Evolutionary conservation across 2,797 vertebrate genomes (phyloP).

Genomic region (Numenius phaeopus): DNA sequence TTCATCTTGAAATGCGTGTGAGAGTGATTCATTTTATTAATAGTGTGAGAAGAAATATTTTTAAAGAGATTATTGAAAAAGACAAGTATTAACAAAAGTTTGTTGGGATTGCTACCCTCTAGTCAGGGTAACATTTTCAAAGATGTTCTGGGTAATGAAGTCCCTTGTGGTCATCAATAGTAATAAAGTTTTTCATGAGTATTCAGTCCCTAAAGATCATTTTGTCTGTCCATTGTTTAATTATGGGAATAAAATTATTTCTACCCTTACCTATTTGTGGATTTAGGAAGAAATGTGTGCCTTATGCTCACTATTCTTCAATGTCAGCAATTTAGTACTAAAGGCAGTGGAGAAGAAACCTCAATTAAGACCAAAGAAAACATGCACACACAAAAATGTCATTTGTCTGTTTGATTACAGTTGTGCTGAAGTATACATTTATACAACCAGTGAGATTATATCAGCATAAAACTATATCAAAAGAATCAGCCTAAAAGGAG

Average conservation of each 20-base stretch:
- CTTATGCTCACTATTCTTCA: neutral
- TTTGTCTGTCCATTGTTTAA: neutral
- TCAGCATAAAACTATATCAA: neutral
- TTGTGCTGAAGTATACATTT: neutral
- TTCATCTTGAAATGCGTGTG: neutral
- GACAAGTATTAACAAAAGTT: neutral
- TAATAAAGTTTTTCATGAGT: neutral
- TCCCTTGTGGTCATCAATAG: neutral
- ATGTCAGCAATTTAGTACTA: neutral
- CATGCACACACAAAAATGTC: neutral
- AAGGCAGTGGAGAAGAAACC: neutral
- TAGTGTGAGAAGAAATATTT: neutral
- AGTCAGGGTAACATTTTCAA: neutral
- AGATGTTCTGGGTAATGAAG: neutral
- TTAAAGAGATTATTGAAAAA: neutral
- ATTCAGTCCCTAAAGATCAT: neutral
- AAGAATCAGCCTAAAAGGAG: neutral
- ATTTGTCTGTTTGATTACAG: neutral
- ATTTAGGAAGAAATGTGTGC: neutral
- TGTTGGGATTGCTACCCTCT: neutral
- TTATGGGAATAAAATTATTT: neutral
- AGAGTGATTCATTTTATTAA: neutral
- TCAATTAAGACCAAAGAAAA: neutral
- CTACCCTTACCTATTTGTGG: neutral
- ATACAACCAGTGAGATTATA: neutral